These are phyloP conservation scores for Lepisosteus osseus DNA, from an alignment of 2,113 vertebrate species.

Conservation along the genomic window DNA sequence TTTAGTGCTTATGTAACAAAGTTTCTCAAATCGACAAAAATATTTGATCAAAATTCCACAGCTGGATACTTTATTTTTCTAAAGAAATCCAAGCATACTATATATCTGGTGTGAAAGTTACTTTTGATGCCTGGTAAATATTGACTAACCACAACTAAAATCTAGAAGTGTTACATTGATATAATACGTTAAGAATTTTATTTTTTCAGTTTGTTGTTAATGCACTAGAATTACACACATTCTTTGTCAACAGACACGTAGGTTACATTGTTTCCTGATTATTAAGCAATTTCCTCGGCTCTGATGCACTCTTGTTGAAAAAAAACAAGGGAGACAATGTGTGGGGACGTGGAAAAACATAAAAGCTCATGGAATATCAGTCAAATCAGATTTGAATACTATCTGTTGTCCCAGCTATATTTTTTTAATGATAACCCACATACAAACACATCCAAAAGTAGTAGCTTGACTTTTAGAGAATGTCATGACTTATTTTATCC, in stretches of 20 bases:
- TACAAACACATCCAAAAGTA: slow-evolving; percentile 42
- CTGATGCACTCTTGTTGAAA: neutral
- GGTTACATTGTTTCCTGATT: neutral
- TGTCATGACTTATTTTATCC: slow-evolving; percentile 50
- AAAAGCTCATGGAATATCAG: slow-evolving; percentile 15
- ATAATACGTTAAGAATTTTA: too few relatives aligned
- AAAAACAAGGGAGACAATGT: neutral
- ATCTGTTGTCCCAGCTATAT: slow-evolving; percentile 62
- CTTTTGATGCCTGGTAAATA: too few relatives aligned
- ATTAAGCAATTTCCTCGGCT: slow-evolving; percentile 2
- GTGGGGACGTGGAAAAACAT: slow-evolving; percentile 38
- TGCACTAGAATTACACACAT: neutral
- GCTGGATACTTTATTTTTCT: too few relatives aligned
- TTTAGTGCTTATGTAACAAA: too few relatives aligned
- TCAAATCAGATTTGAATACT: slow-evolving; percentile 31
- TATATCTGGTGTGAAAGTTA: too few relatives aligned
- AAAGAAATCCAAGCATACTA: too few relatives aligned
- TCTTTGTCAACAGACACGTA: neutral
- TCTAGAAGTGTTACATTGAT: too few relatives aligned
- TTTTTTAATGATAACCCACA: slow-evolving; percentile 65
- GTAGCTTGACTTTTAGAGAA: slow-evolving; percentile 48
- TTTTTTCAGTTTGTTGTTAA: too few relatives aligned
- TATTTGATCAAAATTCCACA: too few relatives aligned
- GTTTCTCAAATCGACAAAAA: too few relatives aligned
- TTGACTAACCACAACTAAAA: too few relatives aligned